Evolutionary conservation across 92 coral and sea anemone genomes (phyloP).

Genomic region (Epizoanthus rinbou): DNA sequence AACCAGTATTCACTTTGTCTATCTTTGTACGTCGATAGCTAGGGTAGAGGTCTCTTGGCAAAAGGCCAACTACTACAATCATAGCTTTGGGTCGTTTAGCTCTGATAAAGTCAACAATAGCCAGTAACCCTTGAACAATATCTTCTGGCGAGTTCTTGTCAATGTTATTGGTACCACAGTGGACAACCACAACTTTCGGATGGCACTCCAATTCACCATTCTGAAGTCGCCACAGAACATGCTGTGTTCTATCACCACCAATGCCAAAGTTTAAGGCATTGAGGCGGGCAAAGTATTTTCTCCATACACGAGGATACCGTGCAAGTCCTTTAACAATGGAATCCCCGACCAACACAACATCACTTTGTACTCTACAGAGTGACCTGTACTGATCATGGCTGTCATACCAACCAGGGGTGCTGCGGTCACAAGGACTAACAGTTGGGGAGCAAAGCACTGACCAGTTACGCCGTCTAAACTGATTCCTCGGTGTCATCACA

Average conservation of each 20-base stretch:
- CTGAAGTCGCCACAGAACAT: conserved; percentile 92
- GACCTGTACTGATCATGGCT: conserved; percentile 64
- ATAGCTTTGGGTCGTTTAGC: conserved; percentile 63
- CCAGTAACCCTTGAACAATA: conserved; percentile 83
- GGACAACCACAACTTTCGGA: conserved; percentile 84
- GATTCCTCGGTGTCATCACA: conserved; percentile 12
- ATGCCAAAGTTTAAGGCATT: conserved; percentile 89
- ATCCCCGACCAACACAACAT: conserved; percentile 86
- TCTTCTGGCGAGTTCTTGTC: conserved; percentile 82
- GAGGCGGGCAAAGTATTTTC: conserved; percentile 71
- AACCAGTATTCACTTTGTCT: conserved; percentile 70
- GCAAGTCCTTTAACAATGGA: conserved; percentile 90
- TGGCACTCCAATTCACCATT: conserved; percentile 87
- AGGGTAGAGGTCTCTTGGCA: conserved; percentile 85
- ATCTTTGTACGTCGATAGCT: conserved; percentile 66
- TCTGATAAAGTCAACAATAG: conserved; percentile 81
- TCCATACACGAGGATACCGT: conserved; percentile 91
- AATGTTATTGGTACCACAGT: conserved; percentile 96
- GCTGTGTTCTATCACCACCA: conserved; percentile 96
- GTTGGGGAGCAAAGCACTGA: conserved; percentile 53
- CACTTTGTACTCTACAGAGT: conserved; percentile 51
- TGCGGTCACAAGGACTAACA: conserved; percentile 71
- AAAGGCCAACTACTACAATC: conserved; percentile 76
- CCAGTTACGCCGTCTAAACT: conserved; percentile 45
- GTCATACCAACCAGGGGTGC: conserved; percentile 84